Conservation (phyloP, 2,797 vertebrate genomes). For the Myotis planiceps region DNA sequence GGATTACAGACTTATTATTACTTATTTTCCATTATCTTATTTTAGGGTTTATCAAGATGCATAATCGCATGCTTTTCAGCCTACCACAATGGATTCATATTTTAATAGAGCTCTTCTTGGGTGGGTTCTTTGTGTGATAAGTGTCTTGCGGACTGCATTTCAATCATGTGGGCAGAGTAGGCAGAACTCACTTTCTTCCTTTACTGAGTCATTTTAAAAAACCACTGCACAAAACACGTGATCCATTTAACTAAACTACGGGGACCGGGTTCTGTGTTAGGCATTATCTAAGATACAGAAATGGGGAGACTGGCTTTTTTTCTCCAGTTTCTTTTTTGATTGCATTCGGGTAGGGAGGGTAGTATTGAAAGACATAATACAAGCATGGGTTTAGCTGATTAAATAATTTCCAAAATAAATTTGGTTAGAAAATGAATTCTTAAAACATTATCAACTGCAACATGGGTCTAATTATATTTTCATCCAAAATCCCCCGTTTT, state of each 20-base stretch:
- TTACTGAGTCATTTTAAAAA: conserved; percentile 54
- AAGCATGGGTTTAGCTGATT: neutral
- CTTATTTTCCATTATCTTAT: conserved; percentile 53
- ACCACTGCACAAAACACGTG: neutral
- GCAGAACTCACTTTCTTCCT: conserved; percentile 60
- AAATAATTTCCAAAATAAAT: conserved; percentile 44
- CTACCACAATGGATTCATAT: conserved; percentile 49
- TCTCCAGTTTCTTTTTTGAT: neutral
- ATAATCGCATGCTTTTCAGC: conserved; percentile 42
- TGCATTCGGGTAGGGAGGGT: neutral
- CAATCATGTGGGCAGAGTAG: conserved; percentile 62
- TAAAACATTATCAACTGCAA: conserved; percentile 33
- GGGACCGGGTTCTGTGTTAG: neutral
- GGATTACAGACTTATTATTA: conserved; percentile 14
- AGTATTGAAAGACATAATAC: neutral
- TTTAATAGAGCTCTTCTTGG: conserved; percentile 51
- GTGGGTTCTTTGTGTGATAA: conserved; percentile 53
- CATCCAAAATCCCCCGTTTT: neutral
- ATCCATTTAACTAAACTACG: conserved; percentile 35
- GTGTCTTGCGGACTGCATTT: conserved; percentile 49
- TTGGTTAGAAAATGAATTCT: conserved; percentile 50
- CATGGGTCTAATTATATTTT: neutral
- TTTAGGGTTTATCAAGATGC: conserved; percentile 52
- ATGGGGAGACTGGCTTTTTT: neutral
- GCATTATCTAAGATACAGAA: neutral